Percentiles rank a stretch among this genome's conserved stretches.
Conservation (phyloP, 2,888 invertebrate genomes). For the Ferrisia virgata region DNA sequence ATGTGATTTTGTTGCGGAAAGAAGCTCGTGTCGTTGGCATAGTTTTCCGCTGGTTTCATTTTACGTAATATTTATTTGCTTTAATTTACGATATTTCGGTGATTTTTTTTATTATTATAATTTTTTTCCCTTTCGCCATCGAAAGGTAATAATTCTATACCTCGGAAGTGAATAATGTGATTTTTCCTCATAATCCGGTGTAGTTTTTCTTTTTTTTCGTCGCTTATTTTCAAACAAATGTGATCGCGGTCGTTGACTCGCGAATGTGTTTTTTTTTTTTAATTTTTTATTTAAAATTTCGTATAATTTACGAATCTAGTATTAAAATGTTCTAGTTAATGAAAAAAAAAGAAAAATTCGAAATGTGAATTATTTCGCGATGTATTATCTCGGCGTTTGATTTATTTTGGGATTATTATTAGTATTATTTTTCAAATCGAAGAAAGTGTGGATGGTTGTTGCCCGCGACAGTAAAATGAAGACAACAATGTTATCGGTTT, state of each 20-base stretch:
- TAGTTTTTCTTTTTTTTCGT: too few relatives aligned
- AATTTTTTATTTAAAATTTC: too few relatives aligned
- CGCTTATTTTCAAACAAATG: background rate
- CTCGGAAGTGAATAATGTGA: background rate
- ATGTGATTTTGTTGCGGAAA: background rate
- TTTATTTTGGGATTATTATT: background rate
- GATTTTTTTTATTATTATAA: background rate
- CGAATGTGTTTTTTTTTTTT: background rate
- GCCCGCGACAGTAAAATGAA: background rate
- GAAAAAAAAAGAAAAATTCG: background rate
- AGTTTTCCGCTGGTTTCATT: background rate
- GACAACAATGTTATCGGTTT: too few relatives aligned
- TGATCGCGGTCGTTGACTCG: background rate
- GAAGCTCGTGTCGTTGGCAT: background rate
- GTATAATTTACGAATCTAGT: too few relatives aligned
- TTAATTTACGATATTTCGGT: too few relatives aligned
- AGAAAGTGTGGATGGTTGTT: too few relatives aligned
- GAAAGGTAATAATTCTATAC: background rate
- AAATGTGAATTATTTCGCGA: background rate
- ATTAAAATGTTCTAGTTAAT: too few relatives aligned
- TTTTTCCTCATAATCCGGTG: too few relatives aligned
- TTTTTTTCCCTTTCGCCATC: background rate
- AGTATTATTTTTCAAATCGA: background rate
- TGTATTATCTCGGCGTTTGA: background rate
- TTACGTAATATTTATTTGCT: background rate